These are phyloP conservation scores for Gobionotothen gibberifrons DNA, from an alignment of 2,797 vertebrate species.

Conservation along the genomic window DNA sequence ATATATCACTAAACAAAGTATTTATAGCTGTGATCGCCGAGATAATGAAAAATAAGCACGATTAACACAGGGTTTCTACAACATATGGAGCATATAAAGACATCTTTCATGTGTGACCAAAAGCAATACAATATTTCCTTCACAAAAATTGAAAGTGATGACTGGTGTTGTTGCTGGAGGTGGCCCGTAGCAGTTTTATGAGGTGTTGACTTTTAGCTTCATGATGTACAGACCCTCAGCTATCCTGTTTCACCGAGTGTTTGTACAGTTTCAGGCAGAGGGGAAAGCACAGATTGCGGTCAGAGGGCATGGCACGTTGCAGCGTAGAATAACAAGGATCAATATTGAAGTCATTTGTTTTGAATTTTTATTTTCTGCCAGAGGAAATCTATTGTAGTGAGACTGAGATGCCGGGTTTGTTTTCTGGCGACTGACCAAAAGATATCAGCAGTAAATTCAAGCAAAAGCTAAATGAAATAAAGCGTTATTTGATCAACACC, in stretches of 20 bases:
- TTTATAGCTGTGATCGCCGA: constrained; percentile 29
- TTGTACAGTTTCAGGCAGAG: constrained; percentile 21
- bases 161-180: constrained; percentile 23
- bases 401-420: background rate
- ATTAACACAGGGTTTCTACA: constrained; percentile 11
- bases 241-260: constrained; percentile 25
- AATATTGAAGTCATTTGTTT: background rate
- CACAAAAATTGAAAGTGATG: constrained; percentile 9
- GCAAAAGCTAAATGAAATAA: background rate
- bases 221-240: constrained; percentile 38
- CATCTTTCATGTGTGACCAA: constrained; percentile 21
- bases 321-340: constrained; percentile 15
- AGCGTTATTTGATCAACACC: background rate
- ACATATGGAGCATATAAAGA: constrained; percentile 24
- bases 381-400: background rate
- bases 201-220: constrained; percentile 31
- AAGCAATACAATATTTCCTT: background rate
- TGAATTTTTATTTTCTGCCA: background rate
- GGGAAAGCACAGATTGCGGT: constrained; percentile 15
- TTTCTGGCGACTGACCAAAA: background rate
- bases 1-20: constrained; percentile 29
- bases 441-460: background rate
- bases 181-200: constrained; percentile 12
- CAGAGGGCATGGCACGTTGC: constrained; percentile 43
- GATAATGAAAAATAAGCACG: background rate